A percentile compares a stretch with the other conserved stretches of the same genome.
Evolutionary conservation across 1,140 invertebrate genomes (phyloP).

Genomic region (Euschistus heros): DNA sequence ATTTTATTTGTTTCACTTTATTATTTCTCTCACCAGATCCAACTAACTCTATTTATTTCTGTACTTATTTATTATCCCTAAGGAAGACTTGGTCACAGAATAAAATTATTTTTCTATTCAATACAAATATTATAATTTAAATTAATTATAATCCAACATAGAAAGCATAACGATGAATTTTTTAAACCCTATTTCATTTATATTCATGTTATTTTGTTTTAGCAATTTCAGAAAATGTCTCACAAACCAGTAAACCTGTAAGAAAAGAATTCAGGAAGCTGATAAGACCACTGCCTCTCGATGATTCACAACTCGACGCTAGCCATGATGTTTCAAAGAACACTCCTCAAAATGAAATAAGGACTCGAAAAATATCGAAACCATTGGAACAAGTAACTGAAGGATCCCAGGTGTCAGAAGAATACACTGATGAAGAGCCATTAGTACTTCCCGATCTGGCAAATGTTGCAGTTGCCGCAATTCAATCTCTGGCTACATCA

Average conservation of each 20-base stretch:
- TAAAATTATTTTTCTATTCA: no score
- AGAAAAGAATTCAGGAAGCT: constrained; percentile 3
- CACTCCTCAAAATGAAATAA: constrained; percentile 3
- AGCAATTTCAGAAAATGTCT: background rate
- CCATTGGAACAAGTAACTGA: constrained; percentile 12
- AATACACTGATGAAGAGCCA: constrained; percentile 8
- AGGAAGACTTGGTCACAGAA: no score
- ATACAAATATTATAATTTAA: no score
- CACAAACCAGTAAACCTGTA: background rate
- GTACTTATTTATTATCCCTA: no score
- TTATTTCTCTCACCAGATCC: no score
- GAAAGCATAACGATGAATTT: no score
- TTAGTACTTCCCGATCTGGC: constrained; percentile 29
- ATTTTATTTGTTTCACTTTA: no score
- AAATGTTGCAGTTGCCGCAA: constrained; percentile 32
- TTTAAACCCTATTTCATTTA: no score
- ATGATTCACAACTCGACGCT: constrained; percentile 15
- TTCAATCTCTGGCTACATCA: constrained; percentile 31
- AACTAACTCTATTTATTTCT: no score
- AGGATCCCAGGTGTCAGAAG: constrained; percentile 8
- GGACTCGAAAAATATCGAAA: background rate
- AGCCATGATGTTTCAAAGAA: constrained; percentile 2
- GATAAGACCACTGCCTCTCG: background rate
- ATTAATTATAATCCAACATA: no score
- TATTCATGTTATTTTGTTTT: no score